Percentiles rank a stretch among this genome's conserved stretches.
These are phyloP conservation scores for Zaprionus kolodkinae DNA, from an alignment of 1,140 invertebrate genomes.

Conservation along the genomic window DNA sequence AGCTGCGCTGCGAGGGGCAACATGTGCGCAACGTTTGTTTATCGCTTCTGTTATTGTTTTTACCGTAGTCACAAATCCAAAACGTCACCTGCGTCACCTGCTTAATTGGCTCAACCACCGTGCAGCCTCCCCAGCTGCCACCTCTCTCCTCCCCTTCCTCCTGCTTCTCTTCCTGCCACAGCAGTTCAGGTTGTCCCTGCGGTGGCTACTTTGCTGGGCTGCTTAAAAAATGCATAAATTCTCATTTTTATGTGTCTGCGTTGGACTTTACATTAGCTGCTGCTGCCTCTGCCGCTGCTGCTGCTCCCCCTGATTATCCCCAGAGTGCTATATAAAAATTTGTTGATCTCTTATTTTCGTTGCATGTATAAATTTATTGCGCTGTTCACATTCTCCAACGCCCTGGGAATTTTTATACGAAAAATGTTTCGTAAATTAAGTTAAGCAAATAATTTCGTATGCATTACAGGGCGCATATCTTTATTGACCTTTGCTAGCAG, in stretches of 20 bases:
- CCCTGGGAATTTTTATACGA: constrained; percentile 51
- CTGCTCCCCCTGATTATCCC: constrained; percentile 65
- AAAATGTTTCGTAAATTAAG: constrained; percentile 53
- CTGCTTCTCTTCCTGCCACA: constrained; percentile 1
- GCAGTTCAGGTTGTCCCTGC: constrained; percentile 33
- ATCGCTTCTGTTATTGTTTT: constrained; percentile 51
- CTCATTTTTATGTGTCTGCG: constrained; percentile 80
- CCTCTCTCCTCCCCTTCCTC: background rate
- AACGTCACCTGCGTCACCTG: constrained; percentile 78
- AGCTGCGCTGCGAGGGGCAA: constrained; percentile 23
- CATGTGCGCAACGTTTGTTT: constrained; percentile 64
- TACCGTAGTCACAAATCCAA: constrained; percentile 67
- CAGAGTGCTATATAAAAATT: constrained; percentile 75
- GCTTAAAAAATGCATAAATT: constrained; percentile 74
- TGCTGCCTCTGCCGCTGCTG: constrained; percentile 16
- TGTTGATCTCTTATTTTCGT: constrained; percentile 56
- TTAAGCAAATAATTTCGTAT: constrained; percentile 47
- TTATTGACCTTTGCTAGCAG: background rate
- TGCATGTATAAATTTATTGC: constrained; percentile 69
- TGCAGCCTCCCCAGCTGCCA: constrained; percentile 8
- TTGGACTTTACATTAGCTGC: constrained; percentile 75
- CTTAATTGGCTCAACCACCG: constrained; percentile 5
- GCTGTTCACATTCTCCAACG: constrained; percentile 43
- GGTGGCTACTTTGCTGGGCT: constrained; percentile 56
- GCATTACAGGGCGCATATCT: background rate